Base-by-base conservation (phyloP, 2,113 vertebrate species). In the Apus apus region DNA sequence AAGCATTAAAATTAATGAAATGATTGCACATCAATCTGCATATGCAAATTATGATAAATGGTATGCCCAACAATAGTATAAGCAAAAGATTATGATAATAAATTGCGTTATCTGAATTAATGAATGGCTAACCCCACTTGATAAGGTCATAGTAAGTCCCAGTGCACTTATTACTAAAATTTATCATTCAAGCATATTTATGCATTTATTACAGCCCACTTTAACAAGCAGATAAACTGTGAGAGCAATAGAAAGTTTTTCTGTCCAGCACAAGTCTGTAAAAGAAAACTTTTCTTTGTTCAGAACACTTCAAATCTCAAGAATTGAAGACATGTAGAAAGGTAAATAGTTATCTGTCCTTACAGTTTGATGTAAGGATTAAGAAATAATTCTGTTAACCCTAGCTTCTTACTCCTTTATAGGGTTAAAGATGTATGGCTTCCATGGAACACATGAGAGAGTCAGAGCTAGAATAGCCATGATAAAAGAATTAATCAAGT, bases 31-130 rank as follows among this genome's bases (percentile, higher is more conserved):
- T 96, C 83, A 84, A 95, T 93, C 95, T 97, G 67, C 86, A 96
- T 97, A 97, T 97, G 95, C 89, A 98, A 97, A 98, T 97, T 73
- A 84, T 81, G 89, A 64, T 80, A 77, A 95, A 72, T 94, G 36
- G 13, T 90, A 89, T 89, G 85, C 90, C 90, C 36, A 90, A 96
- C 50, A 96, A 96, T 70, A 75, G 54, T 74, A 85, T 91, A 94
- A 89, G 85, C 54, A 91, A 96, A 95, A 90, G 70, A 96, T 96
- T 97, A 96, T 95, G 95, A 74, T 96, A 98, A 97, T 95, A 95
- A 97, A 79, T 77, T 90, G 38, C 6, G 3, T 97, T 97, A 94
- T 96, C 87, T 96, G 96, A 98, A 97, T 97, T 98, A 97, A 97
- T 96, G 94, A 96, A 95, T 94, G 83, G 30, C 70, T 96, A 96